A percentile compares a stretch with the other conserved stretches of the same genome.
These are phyloP conservation scores for Sycophaga agraensis DNA, from an alignment of 1,140 invertebrate genomes.

Conservation along the genomic window DNA sequence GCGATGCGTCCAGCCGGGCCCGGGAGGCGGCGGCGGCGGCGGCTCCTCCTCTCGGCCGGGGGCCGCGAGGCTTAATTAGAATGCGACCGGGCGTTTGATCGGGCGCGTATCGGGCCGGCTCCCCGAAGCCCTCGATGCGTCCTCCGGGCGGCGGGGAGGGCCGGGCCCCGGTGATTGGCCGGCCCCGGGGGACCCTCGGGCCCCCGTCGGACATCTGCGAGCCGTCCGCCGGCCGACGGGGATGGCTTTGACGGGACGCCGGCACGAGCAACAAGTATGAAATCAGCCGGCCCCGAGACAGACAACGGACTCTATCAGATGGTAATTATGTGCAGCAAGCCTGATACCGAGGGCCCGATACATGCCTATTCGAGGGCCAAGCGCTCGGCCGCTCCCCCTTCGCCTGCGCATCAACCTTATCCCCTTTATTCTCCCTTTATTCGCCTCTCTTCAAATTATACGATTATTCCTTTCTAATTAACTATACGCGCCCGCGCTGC, in stretches of 20 bases:
- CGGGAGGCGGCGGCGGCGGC: no score
- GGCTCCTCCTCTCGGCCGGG: no score
- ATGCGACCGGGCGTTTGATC: no score
- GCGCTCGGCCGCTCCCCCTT: conserved; percentile 52
- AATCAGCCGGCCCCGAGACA: conserved; percentile 54
- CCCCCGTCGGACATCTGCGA: conserved; percentile 47
- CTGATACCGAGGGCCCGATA: conserved; percentile 53
- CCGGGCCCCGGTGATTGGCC: conserved; percentile 48
- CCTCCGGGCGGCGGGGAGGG: no score
- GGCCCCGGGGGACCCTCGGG: conserved; percentile 48
- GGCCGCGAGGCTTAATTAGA: no score
- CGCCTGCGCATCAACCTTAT: conserved; percentile 18
- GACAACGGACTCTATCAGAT: conserved; percentile 59
- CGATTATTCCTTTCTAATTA: conserved; percentile 9
- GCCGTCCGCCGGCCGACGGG: conserved; percentile 53
- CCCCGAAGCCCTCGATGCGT: conserved; percentile 37
- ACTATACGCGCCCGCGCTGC: neutral
- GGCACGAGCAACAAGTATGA: conserved; percentile 55
- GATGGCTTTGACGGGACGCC: conserved; percentile 54
- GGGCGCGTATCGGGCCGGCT: no score
- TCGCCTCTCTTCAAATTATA: neutral
- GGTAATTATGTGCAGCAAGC: conserved; percentile 58
- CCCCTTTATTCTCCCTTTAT: neutral
- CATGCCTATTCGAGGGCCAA: conserved; percentile 46
- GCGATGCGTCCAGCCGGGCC: no score